Evolutionary conservation across 2,888 invertebrate species (phyloP).

Genomic region (Apamea crenata): DNA sequence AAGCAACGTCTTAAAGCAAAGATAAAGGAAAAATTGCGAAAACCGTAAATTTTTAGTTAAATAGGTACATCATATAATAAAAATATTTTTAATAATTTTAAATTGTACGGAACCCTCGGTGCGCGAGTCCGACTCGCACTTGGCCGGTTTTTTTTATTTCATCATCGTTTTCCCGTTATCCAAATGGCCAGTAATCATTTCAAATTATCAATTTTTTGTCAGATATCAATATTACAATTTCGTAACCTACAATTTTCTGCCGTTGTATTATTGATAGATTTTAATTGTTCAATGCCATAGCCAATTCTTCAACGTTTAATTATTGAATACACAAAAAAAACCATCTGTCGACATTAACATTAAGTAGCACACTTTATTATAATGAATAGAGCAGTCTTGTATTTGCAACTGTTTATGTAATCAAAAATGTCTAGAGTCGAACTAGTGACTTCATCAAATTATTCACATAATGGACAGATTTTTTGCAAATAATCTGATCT

Average conservation of each 20-base stretch:
- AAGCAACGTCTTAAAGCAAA: no score
- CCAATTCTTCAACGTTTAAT: conserved; percentile 33
- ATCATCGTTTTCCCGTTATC: conserved; percentile 12
- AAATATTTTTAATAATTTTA: no score
- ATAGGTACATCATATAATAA: no score
- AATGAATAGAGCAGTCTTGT: conserved; percentile 41
- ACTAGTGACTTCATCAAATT: conserved; percentile 38
- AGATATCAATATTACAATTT: conserved; percentile 34
- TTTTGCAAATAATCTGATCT: conserved; percentile 14
- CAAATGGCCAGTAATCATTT: not conserved
- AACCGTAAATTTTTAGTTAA: no score
- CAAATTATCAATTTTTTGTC: conserved; percentile 23
- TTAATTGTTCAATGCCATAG: conserved; percentile 35
- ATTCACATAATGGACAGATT: conserved; percentile 18
- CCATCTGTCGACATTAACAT: conserved; percentile 45
- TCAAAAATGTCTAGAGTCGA: conserved; percentile 27
- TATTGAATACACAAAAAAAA: conserved; percentile 17
- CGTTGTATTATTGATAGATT: conserved; percentile 36
- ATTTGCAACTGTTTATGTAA: conserved; percentile 51
- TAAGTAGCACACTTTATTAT: conserved; percentile 28
- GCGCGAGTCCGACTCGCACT: no score
- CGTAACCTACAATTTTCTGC: conserved; percentile 31
- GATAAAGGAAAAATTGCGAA: no score
- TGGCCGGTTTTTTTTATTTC: no score
- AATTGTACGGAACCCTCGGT: no score